Evolutionary conservation across 1,140 invertebrate genomes (phyloP), one percentile per base, ranked within the genome.

Genomic region (Venturia canescens): DNA sequence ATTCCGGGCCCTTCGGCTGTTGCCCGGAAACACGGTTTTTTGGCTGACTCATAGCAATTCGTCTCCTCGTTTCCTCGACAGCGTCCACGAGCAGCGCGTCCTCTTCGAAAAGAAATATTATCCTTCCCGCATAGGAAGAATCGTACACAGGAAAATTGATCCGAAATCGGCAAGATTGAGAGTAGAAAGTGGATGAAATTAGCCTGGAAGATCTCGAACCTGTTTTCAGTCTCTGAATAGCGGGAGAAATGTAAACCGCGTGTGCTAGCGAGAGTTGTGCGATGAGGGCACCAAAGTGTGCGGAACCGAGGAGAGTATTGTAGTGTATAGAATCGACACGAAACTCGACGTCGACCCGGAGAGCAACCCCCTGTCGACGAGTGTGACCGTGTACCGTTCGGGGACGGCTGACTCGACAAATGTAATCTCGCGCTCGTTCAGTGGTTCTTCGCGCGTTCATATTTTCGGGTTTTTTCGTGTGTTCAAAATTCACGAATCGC

Each of bases 371-470:
- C 63, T 57, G 16, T 82, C 85, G 69, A 84, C 85, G 78, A 87
- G 85, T 85, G 83, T 86, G 83, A 84, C 79, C 80, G 81, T 82
- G 77, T 69, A 69, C 76, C 70, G 77, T 31, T 66, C 70, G 82
- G 78, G 72, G 76, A 71, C 80, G 83, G 83, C 50, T 79, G 83
- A 48, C 77, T 79, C 80, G 83, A 81, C 82, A 83, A 83, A 84
- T 84, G 82, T 83, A 86, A 88, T 88, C 85, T 85, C 84, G 78
- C 67, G 72, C 81, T 74, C 69, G 29, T n/a, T 29, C 87, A 88
- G 86, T 83, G 87, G 84, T 81, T 81, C 86, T 88, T 80, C 75
- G 75, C 18, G 26, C 27, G 34, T 60, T 57, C 5, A 31, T 76
- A 53, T 29, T 34, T 21, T 16, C 11, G 16, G 26, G 29, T 31